Conservation (phyloP, 2,888 invertebrate species). For the Litoditis marina region DNA sequence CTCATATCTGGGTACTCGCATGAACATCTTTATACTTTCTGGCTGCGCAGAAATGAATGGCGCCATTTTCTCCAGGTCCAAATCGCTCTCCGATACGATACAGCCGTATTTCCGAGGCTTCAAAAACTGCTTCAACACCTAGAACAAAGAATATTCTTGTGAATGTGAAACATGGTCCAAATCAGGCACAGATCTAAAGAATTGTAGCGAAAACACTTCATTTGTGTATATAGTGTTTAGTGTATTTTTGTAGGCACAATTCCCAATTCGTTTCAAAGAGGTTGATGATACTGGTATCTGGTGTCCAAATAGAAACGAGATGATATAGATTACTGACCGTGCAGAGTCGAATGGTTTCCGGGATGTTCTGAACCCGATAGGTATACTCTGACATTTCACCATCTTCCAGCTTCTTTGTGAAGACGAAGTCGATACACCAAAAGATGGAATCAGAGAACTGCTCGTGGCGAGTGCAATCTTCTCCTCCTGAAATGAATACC, state of each 20-base stretch:
- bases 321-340: constrained; percentile 29
- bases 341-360: constrained; percentile 51
- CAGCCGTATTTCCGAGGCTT: constrained; percentile 45
- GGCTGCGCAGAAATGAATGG: constrained; percentile 47
- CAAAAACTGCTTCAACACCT: constrained; percentile 47
- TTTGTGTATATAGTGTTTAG: too few relatives aligned
- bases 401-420: constrained; percentile 26
- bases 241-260: too few relatives aligned
- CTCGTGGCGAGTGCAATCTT: constrained; percentile 47
- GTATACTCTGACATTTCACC: constrained; percentile 26
- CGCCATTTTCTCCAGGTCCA: constrained; percentile 44
- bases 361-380: constrained; percentile 51
- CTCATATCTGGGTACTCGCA: constrained; percentile 40
- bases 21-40: constrained; percentile 47
- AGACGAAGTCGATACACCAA: constrained; percentile 52
- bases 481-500: constrained; percentile 18
- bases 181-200: too few relatives aligned
- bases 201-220: too few relatives aligned
- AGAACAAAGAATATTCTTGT: constrained; percentile 1
- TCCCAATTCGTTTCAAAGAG: neutral
- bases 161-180: too few relatives aligned
- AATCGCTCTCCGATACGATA: constrained; percentile 49
- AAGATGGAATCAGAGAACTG: constrained; percentile 58
- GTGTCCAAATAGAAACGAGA: neutral
- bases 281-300: neutral